These are phyloP conservation scores for Ibidorhyncha struthersii DNA, from an alignment of 2,113 vertebrate genomes.

Conservation along the genomic window DNA sequence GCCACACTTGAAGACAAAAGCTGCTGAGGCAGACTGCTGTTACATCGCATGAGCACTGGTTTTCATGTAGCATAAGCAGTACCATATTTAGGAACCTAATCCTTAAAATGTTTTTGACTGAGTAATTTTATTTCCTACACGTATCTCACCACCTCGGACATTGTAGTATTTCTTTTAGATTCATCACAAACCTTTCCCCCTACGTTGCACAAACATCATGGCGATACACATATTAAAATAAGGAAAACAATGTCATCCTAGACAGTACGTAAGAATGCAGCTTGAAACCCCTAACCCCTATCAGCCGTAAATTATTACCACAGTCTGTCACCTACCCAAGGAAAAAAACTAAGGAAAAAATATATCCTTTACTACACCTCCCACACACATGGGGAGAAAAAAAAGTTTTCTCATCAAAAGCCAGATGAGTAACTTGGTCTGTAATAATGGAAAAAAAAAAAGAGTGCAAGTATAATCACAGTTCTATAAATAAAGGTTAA, in stretches of 20 bases:
- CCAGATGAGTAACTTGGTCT: background rate
- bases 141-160: background rate
- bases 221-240: background rate
- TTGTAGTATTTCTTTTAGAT: background rate
- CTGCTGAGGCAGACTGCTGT: background rate
- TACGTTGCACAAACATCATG: background rate
- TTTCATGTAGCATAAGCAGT: background rate
- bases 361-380: background rate
- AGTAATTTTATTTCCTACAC: background rate
- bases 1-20: background rate
- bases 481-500: background rate
- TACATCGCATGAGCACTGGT: background rate
- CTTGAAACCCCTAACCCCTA: background rate
- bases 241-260: background rate
- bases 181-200: background rate
- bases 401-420: background rate
- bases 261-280: background rate
- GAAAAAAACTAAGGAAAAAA: background rate
- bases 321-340: background rate
- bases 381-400: background rate
- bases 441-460: background rate
- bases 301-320: background rate
- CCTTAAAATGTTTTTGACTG: background rate
- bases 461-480: background rate
- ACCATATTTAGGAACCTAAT: background rate